Evolutionary conservation across 2,888 invertebrate genomes (phyloP).

Genomic region (Polymixis lichenea): DNA sequence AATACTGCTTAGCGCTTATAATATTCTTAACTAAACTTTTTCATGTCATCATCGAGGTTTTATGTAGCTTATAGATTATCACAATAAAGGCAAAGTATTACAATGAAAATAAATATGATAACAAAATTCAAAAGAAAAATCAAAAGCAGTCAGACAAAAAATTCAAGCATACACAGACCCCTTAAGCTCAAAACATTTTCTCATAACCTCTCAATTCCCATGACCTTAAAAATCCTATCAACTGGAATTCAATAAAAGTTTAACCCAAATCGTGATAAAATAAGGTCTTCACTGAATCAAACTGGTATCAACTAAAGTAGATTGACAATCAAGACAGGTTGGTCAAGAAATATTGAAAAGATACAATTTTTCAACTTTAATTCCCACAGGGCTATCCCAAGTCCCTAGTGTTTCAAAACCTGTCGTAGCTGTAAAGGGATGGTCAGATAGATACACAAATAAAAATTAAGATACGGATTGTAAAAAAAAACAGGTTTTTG

Average conservation of each 20-base stretch:
- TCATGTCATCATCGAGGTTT: neutral
- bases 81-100: neutral
- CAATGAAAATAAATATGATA: neutral
- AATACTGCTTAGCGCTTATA: neutral
- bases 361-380: constrained; percentile 68
- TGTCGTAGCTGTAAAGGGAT: constrained; percentile 71
- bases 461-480: constrained; percentile 68
- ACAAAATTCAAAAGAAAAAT: neutral
- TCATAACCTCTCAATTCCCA: constrained; percentile 72
- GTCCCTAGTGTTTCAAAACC: constrained; percentile 74
- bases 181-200: constrained; percentile 47
- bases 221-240: constrained; percentile 66
- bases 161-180: neutral
- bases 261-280: constrained; percentile 60
- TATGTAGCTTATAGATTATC: neutral
- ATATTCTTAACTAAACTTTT: neutral
- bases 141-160: constrained; percentile 15
- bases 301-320: constrained; percentile 75
- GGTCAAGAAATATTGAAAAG: constrained; percentile 69
- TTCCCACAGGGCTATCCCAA: constrained; percentile 75
- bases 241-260: constrained; percentile 64
- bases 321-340: constrained; percentile 76
- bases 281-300: constrained; percentile 68
- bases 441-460: constrained; percentile 71
- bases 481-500: constrained; percentile 69